Base-by-base conservation (phyloP, 1,140 invertebrate genomes). In the Saccostrea echinata region DNA sequence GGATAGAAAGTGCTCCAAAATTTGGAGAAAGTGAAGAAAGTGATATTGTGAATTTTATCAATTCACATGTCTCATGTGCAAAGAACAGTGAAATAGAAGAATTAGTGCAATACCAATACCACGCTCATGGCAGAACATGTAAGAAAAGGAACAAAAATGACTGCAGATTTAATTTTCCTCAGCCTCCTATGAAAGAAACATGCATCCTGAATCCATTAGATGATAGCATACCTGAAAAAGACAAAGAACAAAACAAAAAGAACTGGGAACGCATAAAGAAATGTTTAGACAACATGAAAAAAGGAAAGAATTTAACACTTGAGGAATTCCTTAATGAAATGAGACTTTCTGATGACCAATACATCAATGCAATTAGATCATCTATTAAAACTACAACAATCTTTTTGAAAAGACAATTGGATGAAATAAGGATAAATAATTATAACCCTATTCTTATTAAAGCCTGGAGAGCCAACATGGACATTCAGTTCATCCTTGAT, bases 1-100 rank as follows among this genome's bases (percentile, higher is more conserved):
- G 94, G 94, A 83, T 95, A 1, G 87, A 94, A 88, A 90, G 93
- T 91, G 87, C 91, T 51, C 94, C 94, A 71, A 64, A 57, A 61
- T 92, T 86, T 64, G 43, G 18, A 24, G 11, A 87, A 30, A 21
- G 85, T 55, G 61, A n/a, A 18, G 71, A 89, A 76, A 51, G 24
- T 12, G 86, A 87, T 52, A 55, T 87, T 18, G 55, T 18, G 57
- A 6, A 88, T 51, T 89, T 88, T 82, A 52, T 86, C 84, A 88
- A 88, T 35, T 86, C 84, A 53, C 21, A 82, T 13, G 55, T 90
- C 1, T 61, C 76, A 21, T 88, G 88, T 82, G 24, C 3, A 33
- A n/a, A 21, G 16, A 27, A 27, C 11, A n/a, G 13, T 68, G 61
- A 68, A 51, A 21, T 43, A 30, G 24, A 24, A 27, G 12, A 71